A percentile compares a stretch with the other conserved stretches of the same genome.
phyloP scores from a whole-genome alignment of 2,888 invertebrate species.

The Acronicta aceris region DNA sequence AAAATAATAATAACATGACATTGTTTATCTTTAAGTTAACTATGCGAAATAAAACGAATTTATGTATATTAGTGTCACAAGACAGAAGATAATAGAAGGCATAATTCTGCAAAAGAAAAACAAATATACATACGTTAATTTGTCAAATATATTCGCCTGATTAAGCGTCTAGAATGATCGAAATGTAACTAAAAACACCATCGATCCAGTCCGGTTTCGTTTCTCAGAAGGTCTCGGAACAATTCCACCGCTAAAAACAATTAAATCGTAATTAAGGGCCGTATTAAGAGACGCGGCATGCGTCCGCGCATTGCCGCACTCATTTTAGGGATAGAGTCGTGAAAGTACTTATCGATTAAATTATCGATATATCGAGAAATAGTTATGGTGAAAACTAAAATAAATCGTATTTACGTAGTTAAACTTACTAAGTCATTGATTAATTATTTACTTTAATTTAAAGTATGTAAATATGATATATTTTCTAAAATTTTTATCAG shows the following conservation, averaged over 20 bases:
- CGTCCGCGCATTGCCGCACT: conserved; percentile 72
- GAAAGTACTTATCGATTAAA: conserved; percentile 35
- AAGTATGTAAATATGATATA: no score
- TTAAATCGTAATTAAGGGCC: conserved; percentile 87
- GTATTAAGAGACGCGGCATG: conserved; percentile 83
- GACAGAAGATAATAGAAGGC: conserved; percentile 22
- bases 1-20: conserved; percentile 29
- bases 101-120: conserved; percentile 6
- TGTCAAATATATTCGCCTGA: conserved; percentile 28
- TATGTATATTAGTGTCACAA: conserved; percentile 26
- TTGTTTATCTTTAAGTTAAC: conserved; percentile 27
- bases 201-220: conserved; percentile 49
- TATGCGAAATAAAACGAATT: conserved; percentile 32
- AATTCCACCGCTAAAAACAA: conserved; percentile 84
- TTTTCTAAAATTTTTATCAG: no score
- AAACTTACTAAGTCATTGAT: no score
- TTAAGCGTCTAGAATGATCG: conserved; percentile 63
- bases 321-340: conserved; percentile 75
- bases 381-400: no score
- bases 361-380: no score
- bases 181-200: conserved; percentile 61
- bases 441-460: no score
- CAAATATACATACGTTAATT: conserved; percentile 17
- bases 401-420: no score
- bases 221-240: conserved; percentile 78